Conservation (phyloP, 2,888 invertebrate species). For the Ypsolopha sequella region DNA sequence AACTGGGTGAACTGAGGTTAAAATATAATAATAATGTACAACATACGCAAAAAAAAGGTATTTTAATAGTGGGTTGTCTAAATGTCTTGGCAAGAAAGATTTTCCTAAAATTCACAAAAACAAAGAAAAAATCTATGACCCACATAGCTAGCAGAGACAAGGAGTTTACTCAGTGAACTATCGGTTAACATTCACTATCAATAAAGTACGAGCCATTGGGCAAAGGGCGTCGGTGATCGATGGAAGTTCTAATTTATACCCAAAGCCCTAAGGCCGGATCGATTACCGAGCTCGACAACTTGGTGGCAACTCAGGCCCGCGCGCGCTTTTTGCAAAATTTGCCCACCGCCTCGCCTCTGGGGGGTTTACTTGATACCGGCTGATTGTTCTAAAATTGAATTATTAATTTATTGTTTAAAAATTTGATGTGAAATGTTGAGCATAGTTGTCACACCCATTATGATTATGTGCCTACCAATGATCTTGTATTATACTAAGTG, state of each 20-base stretch:
- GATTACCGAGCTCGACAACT: constrained; percentile 51
- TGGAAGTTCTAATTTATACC: constrained; percentile 67
- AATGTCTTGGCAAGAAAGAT: too few relatives aligned
- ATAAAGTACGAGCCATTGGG: constrained; percentile 64
- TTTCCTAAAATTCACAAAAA: too few relatives aligned
- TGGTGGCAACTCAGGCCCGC: constrained; percentile 31
- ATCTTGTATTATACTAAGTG: too few relatives aligned
- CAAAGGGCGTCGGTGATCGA: constrained; percentile 66
- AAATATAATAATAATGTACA: too few relatives aligned
- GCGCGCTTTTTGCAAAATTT: constrained; percentile 56
- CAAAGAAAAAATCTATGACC: not conserved
- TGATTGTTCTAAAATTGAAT: constrained; percentile 9
- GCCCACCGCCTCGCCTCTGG: constrained; percentile 27
- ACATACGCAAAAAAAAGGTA: too few relatives aligned
- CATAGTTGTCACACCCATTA: too few relatives aligned
- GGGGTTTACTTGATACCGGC: constrained; percentile 23
- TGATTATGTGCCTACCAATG: too few relatives aligned
- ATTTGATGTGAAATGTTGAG: not conserved
- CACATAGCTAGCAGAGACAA: not conserved
- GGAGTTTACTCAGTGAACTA: constrained; percentile 36
- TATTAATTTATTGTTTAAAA: not conserved
- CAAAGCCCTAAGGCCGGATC: constrained; percentile 69
- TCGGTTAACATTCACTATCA: constrained; percentile 58
- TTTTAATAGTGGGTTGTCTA: too few relatives aligned
- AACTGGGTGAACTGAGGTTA: too few relatives aligned